These are phyloP conservation scores for Melanotaenia boesemani DNA, from an alignment of 2,797 vertebrate genomes.

Conservation along the genomic window DNA sequence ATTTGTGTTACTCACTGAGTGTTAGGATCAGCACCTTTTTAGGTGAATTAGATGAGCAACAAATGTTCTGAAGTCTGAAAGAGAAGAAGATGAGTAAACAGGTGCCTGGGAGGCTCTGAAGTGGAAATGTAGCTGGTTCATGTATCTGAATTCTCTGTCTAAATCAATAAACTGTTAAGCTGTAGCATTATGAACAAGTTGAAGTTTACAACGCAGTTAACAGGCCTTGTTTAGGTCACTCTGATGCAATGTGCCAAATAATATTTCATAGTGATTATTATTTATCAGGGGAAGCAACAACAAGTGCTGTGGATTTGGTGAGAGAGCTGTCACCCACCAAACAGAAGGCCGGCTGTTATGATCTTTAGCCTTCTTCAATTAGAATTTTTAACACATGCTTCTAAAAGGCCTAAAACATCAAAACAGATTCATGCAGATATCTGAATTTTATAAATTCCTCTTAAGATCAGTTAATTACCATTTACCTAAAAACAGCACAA, in stretches of 20 bases:
- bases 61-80: slow-evolving; percentile 43
- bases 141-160: slow-evolving; percentile 6
- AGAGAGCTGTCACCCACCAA: background rate
- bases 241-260: background rate
- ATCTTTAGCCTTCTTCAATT: background rate
- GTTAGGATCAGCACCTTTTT: slow-evolving; percentile 56
- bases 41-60: slow-evolving; percentile 60
- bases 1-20: slow-evolving; percentile 54
- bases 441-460: no score
- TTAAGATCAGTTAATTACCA: no score
- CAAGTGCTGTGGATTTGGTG: background rate
- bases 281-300: background rate
- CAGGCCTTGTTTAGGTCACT: background rate
- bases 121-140: slow-evolving; percentile 6
- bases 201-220: slow-evolving; percentile 5
- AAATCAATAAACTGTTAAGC: slow-evolving; percentile 1
- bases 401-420: no score
- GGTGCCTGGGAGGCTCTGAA: slow-evolving; percentile 16
- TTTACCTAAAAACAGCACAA: no score
- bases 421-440: no score
- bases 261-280: background rate
- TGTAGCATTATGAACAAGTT: slow-evolving; percentile 5
- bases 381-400: no score
- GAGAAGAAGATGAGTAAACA: slow-evolving; percentile 41
- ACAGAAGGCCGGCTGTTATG: background rate